Conservation (phyloP, 2,888 invertebrate genomes). For the Geotrupes spiniger region DNA sequence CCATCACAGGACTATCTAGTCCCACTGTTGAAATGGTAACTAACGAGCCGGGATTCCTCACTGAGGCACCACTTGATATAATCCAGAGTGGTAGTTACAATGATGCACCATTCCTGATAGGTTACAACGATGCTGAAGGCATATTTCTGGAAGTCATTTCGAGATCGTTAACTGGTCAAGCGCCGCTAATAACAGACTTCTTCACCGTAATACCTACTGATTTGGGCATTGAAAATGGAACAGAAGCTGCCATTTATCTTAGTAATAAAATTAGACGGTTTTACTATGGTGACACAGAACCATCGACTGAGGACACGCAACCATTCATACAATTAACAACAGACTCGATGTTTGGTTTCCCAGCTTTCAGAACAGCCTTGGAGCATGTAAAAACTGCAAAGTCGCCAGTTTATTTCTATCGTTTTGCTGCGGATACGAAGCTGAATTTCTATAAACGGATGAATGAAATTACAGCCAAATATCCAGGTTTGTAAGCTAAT, state of each 20-base stretch:
- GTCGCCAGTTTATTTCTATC: slow-evolving; percentile 16
- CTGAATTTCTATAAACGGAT: slow-evolving; percentile 7
- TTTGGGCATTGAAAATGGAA: slow-evolving; percentile 17
- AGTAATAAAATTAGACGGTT: slow-evolving; percentile 13
- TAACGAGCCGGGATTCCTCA: slow-evolving; percentile 22
- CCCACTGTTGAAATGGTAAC: slow-evolving; percentile 25
- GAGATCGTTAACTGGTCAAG: slow-evolving; percentile 12
- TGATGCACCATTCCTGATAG: slow-evolving; percentile 25
- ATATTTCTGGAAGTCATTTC: slow-evolving; percentile 15
- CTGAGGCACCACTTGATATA: slow-evolving; percentile 18
- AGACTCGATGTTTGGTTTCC: slow-evolving; percentile 4
- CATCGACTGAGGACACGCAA: slow-evolving; percentile 6
- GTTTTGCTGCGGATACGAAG: slow-evolving; percentile 11
- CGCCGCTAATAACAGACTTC: slow-evolving; percentile 11
- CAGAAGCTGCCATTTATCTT: slow-evolving; percentile 7
- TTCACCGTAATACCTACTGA: slow-evolving; percentile 22
- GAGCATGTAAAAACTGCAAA: slow-evolving; percentile 8
- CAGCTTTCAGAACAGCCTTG: slow-evolving; percentile 9
- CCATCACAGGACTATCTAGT: background rate
- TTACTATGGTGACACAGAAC: slow-evolving; percentile 18
- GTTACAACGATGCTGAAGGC: slow-evolving; percentile 26
- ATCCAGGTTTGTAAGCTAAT: slow-evolving; percentile 8
- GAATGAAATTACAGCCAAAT: background rate
- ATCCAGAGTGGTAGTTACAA: slow-evolving; percentile 21
- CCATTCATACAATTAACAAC: slow-evolving; percentile 6